A percentile compares a stretch with the other conserved stretches of the same genome.
Conservation (phyloP, 2,113 vertebrate genomes). For the Perccottus glenii region DNA sequence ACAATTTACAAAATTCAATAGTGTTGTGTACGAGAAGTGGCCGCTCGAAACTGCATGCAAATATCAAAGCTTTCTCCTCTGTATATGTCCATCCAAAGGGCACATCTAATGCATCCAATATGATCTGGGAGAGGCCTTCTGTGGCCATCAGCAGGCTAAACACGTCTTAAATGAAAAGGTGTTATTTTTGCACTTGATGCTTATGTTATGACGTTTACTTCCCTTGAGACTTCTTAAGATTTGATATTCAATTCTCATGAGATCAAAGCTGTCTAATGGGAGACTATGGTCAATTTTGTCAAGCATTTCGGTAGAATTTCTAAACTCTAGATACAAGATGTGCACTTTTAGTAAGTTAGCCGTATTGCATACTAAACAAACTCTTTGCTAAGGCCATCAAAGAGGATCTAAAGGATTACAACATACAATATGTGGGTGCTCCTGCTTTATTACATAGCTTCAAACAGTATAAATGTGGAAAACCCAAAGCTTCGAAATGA, state of each 20-base stretch:
- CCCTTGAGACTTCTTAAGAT: background rate
- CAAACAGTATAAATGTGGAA: too few species aligned
- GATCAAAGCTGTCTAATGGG: background rate
- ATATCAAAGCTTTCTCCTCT: conserved; percentile 8
- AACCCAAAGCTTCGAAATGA: too few species aligned
- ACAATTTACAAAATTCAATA: conserved; percentile 18
- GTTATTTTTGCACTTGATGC: conserved; percentile 19
- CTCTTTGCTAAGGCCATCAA: background rate
- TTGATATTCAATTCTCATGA: conserved; percentile 6
- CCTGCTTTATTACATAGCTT: too few species aligned
- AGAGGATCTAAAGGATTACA: too few species aligned
- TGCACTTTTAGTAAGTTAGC: too few species aligned
- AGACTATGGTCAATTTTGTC: background rate
- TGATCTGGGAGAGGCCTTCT: background rate
- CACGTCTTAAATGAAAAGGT: background rate
- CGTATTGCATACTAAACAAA: background rate
- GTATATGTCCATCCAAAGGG: background rate
- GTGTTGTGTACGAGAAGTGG: background rate
- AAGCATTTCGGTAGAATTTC: background rate
- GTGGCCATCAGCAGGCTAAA: background rate
- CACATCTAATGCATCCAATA: background rate
- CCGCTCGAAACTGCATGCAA: background rate
- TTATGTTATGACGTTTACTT: background rate
- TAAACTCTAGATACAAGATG: too few species aligned
- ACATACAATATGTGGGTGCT: too few species aligned